phyloP scores from a whole-genome alignment of 2,888 invertebrate genomes.

The Acheta domesticus region DNA sequence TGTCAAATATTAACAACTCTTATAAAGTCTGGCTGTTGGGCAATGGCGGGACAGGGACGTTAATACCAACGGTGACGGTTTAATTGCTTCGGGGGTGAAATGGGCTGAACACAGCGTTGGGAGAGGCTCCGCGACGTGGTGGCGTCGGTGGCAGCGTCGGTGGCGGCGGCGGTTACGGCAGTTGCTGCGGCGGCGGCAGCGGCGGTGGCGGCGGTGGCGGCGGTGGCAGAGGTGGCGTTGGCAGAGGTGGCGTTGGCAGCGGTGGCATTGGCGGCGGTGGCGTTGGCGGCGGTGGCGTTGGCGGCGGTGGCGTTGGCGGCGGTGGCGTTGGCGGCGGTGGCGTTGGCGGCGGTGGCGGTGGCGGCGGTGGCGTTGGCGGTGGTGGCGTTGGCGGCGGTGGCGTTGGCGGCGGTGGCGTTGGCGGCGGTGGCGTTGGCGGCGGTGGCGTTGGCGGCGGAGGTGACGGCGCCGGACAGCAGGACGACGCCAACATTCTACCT shows the following conservation, averaged over 20 bases:
- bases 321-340: neutral
- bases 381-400: neutral
- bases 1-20: neutral
- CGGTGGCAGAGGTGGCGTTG: neutral
- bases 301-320: neutral
- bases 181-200: neutral
- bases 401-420: too few species aligned
- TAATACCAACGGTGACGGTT: slow-evolving; percentile 1
- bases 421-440: neutral
- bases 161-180: neutral
- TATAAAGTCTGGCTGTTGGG: neutral
- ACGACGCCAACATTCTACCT: too few species aligned
- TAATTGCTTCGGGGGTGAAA: neutral
- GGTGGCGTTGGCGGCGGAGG: neutral
- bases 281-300: neutral
- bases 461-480: neutral
- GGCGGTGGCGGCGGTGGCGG: neutral
- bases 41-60: neutral
- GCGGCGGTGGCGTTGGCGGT: neutral
- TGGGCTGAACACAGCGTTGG: neutral
- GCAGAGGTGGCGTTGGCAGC: neutral
- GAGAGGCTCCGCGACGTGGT: neutral
- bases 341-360: neutral
- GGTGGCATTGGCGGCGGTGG: neutral
- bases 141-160: neutral